phyloP scores from a whole-genome alignment of 2,888 invertebrate genomes.

The Prionchulus punctatus region DNA sequence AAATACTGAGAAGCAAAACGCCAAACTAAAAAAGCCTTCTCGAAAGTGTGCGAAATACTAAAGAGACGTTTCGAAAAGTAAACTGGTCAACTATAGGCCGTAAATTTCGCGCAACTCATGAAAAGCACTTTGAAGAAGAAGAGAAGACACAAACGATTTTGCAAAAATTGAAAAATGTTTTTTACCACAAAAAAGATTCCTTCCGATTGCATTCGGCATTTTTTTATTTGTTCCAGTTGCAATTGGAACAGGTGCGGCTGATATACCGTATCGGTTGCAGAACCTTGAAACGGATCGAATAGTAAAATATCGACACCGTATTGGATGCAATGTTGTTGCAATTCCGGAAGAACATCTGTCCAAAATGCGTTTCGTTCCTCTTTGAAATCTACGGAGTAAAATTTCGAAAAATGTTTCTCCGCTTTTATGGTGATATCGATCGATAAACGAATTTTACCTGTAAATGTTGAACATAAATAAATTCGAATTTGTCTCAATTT shows the following conservation, averaged over 20 bases:
- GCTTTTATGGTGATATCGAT: too few relatives aligned
- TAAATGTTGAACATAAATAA: background rate
- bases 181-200: conserved; percentile 21
- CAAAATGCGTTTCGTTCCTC: conserved; percentile 22
- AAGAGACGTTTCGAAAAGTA: too few relatives aligned
- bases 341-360: conserved; percentile 24
- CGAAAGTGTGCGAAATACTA: too few relatives aligned
- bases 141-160: background rate
- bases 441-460: background rate
- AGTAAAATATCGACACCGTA: conserved; percentile 32
- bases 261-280: conserved; percentile 15
- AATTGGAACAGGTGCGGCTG: background rate
- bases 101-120: too few relatives aligned
- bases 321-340: conserved; percentile 30
- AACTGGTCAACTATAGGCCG: too few relatives aligned
- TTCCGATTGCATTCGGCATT: conserved; percentile 12
- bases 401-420: background rate
- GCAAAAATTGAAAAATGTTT: background rate
- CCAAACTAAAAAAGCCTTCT: too few relatives aligned
- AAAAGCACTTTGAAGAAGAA: background rate
- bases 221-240: conserved; percentile 13
- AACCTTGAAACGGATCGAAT: conserved; percentile 30
- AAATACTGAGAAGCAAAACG: too few relatives aligned
- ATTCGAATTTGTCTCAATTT: background rate
- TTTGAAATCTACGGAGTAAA: conserved; percentile 22